Evolutionary conservation across 2,888 invertebrate species (phyloP), one percentile per base, ranked within the genome.

Genomic region (Formica aserva): DNA sequence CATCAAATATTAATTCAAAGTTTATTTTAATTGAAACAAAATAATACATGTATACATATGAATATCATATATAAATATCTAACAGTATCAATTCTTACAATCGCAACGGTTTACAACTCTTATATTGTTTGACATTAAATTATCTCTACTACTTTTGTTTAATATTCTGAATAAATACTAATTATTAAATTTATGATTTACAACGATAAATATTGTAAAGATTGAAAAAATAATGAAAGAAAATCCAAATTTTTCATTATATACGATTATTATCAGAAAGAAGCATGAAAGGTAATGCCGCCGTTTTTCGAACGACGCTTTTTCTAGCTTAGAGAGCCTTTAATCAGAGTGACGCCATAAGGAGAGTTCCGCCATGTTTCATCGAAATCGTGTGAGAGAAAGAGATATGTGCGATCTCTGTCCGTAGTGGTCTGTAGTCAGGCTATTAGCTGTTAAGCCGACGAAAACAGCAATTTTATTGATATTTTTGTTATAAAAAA

Each of bases 1-100:
- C 4, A 13, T 22, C 18, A 29, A 77, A 26, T n/a, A 71, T 5
- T 9, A 48, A 41, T 60, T 65, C 26, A 41, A 60, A 60, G 38
- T n/a, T 52, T n/a, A 52, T n/a, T n/a, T 52, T 52, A 52, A 52
- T n/a, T 8, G 9, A 8, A 76, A 63, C 71, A 76, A 78, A 75
- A 60, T 18, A 13, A 86, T 35, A 35, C 6, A 35, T 35, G 26
- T 26, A 26, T 26, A 1, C 1, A 62, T 9, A 38, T 38, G 55
- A 22, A 71, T 41, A 45, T 0, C 3, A 52, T 9, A 41, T 72
- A 11, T 6, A 71, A 62, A 22, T 29, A 5, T 32, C 22, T n/a
- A 22, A 45, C 15, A 22, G 18, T 74, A 60, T 60, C 1, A 15
- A 35, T 72, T 6, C 9, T 38, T 38, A 5, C 1, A 22, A 52